Base-by-base conservation (phyloP, 2,888 invertebrate species). In the Myopa testacea region DNA sequence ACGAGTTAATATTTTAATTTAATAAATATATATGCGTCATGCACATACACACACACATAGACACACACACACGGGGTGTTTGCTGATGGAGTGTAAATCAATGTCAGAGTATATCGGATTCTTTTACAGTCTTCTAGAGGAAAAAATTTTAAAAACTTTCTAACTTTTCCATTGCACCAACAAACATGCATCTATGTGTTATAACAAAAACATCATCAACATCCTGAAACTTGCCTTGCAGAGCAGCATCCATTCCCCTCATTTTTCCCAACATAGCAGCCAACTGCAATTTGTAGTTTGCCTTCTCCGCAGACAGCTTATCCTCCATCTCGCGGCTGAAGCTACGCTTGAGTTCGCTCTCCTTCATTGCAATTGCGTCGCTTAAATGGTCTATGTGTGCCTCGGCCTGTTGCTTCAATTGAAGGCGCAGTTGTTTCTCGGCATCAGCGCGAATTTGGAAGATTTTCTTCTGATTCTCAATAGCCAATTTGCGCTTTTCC, bases 371-470 rank as follows among this genome's bases (percentile, higher is more conserved):
- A 16, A 98, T 90, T 1, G 93, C 93, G 84, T 95, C 95, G 65
- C 92, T 91, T 79, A 96, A 87, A 81, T 96, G 94, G 86, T 97
- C 97, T 71, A 93, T 91, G 88, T 98, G 97, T 0, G 96, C 93
- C 84, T 96, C 95, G 2, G 94, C 93, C 85, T 98, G 97, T 74
- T 95, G 92, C 86, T 95, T 95, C 78, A 99, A 88, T 84, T 96
- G 94, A 16, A 92, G 91, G 67, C 95, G 93, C 77, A 97, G 88
- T 79, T 94, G 94, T 70, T 91, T 91, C 85, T 97, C 94, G 40
- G 93, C 91, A 68, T 93, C 92, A 0, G 92, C 91, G 83, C 92
- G 92, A 62, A 94, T 90, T 84, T 92, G 90, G 77, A 95, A 89
- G 79, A 93, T 90, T 83, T 88, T 93, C 84, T 92, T 94, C 81